phyloP scores from a whole-genome alignment of 2,888 invertebrate genomes.

The Anticlea derivata region DNA sequence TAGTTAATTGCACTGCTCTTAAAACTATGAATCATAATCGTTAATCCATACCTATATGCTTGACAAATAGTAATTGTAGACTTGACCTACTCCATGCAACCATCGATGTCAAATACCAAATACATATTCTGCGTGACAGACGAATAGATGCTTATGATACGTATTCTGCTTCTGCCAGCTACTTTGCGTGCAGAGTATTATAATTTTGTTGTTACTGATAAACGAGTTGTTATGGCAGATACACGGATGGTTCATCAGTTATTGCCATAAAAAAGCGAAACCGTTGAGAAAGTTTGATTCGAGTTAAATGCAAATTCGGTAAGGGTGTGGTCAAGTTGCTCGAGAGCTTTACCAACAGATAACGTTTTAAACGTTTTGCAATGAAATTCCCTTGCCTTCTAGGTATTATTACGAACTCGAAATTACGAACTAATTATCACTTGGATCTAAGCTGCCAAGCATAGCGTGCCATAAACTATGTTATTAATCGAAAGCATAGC shows the following conservation, averaged over 20 bases:
- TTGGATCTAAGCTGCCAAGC: slow-evolving; percentile 14
- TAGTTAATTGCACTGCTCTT: too few relatives aligned
- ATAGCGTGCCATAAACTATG: slow-evolving; percentile 29
- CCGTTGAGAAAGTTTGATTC: slow-evolving; percentile 25
- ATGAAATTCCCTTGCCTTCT: slow-evolving; percentile 7
- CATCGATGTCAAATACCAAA: too few relatives aligned
- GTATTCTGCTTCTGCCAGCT: background rate
- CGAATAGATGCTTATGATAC: too few relatives aligned
- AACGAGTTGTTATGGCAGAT: slow-evolving; percentile 3
- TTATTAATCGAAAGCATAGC: slow-evolving; percentile 34
- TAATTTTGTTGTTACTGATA: background rate
- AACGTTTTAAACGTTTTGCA: slow-evolving; percentile 1
- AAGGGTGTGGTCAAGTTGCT: slow-evolving; percentile 21
- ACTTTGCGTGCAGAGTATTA: background rate
- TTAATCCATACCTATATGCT: too few relatives aligned
- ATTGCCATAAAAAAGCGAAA: slow-evolving; percentile 25
- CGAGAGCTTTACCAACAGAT: slow-evolving; percentile 9
- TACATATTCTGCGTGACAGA: too few relatives aligned
- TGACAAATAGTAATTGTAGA: too few relatives aligned
- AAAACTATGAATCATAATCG: too few relatives aligned
- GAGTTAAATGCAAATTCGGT: slow-evolving; percentile 20
- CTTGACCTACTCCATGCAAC: too few relatives aligned
- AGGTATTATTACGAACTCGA: slow-evolving; percentile 9
- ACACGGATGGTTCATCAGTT: slow-evolving; percentile 19
- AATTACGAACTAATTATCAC: too few relatives aligned